A percentile compares a stretch with the other conserved stretches of the same genome.
These are phyloP conservation scores for Polyommatus iphigenia DNA, from an alignment of 2,888 invertebrate genomes.

Conservation along the genomic window DNA sequence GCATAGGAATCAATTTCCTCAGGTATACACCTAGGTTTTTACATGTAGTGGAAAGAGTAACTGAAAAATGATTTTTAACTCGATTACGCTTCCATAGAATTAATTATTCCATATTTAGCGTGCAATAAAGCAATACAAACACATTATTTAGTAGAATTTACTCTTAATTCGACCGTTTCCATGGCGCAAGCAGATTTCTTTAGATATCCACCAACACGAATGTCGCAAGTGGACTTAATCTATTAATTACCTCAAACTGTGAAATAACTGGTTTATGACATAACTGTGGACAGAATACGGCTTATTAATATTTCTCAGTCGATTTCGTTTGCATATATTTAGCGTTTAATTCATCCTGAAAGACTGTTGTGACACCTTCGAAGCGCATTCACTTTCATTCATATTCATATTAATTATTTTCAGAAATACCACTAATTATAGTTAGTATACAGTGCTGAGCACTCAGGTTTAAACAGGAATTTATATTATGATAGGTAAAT, in stretches of 20 bases:
- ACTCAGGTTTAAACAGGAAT: no score
- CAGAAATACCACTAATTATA: no score
- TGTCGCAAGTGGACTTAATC: background rate
- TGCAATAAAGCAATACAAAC: no score
- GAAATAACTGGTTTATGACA: constrained; percentile 1
- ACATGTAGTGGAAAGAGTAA: no score
- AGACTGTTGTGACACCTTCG: background rate
- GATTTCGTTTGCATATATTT: constrained; percentile 10
- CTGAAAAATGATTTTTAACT: no score
- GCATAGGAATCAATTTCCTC: no score
- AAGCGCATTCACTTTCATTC: background rate
- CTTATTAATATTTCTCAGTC: constrained; percentile 5
- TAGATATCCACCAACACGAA: background rate
- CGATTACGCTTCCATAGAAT: no score
- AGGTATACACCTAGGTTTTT: no score
- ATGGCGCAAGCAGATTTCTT: background rate
- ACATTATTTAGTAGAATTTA: background rate
- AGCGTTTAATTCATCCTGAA: background rate
- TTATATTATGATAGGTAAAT: no score
- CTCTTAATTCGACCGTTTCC: background rate
- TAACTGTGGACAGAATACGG: background rate
- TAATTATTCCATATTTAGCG: no score
- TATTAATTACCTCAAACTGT: constrained; percentile 6
- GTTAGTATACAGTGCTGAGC: no score
- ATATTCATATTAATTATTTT: background rate